Base-by-base conservation (phyloP, 2,113 vertebrate genomes). In the Tenrec ecaudatus region DNA sequence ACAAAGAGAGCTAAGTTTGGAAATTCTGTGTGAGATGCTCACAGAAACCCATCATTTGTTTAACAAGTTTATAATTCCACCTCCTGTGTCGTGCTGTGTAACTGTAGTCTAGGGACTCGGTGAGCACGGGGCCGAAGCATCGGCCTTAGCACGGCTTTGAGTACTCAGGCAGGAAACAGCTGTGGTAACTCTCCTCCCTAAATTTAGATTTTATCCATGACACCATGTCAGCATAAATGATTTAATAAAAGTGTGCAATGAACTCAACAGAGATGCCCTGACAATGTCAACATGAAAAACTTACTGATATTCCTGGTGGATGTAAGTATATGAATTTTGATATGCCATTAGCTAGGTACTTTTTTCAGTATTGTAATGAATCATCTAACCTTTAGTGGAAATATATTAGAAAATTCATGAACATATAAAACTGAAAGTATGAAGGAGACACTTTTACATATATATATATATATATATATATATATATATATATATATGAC, bases 151-250 rank as follows among this genome's bases (percentile, higher is more conserved):
- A 57, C 86, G 66, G 77, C 12, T 79, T 47, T 58, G 87, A 58
- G 62, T 36, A n/a, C 8, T 90, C 62, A 90, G 86, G 83, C 31
- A 90, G 78, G 89, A 93, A 93, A 0, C 31, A 94, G 80, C 86
- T 84, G 69, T 76, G 90, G 33, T 68, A 89, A 77, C 82, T 66
- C 10, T 0, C 36, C 29, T 62, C 22, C 8, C 88, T 80, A 91
- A 71, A 88, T 66, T 92, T 77, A 38, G 1, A 88, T 76, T 92
- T 62, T 86, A 77, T 6, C 77, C 2, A 0, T 47, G 94, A 92
- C 79, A 93, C 75, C 0, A 2, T 33, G 40, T 38, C 92, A 92
- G 85, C 69, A 89, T 73, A 89, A 91, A 14, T 27, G 58, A 91
- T 78, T 95, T 94, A 95, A 90, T 89, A 80, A 92, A 89, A 82